Base-by-base conservation (phyloP, 2,113 vertebrate genomes). In the Tyrannus savana region DNA sequence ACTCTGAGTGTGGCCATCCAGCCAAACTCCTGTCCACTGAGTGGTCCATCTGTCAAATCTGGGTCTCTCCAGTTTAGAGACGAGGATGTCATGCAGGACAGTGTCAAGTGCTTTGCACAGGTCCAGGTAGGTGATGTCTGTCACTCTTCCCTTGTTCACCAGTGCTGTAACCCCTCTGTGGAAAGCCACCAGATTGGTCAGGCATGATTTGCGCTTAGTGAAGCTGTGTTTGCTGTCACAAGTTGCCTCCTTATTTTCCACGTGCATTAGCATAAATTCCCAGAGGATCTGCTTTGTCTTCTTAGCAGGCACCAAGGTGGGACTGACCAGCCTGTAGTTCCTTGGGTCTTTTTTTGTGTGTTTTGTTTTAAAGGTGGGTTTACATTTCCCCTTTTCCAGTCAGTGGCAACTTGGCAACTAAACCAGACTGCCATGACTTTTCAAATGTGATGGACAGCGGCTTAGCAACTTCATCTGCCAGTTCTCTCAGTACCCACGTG, bases 21-120 rank as follows among this genome's bases (percentile, higher is more conserved):
- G 37, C 52, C 44, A n/a, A 6, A 22, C 22, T 19, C 71, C 53
- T 25, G 30, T 14, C 10, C 46, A 27, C 46, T 2, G 5, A 35
- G 7, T 18, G 46, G 8, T 8, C 52, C 2, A 2, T 21, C 46
- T 44, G 52, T 28, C 27, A 60, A 37, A 46, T n/a, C 30, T 2
- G 0, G 27, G 14, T 76, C 2, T 39, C 23, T 75, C 39, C 53
- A 41, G 35, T 67, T 82, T 5, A 60, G 39, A 60, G 53, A 68
- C 24, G 46, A 11, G 11, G n/a, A 30, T 46, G 7, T 59, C 37
- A 24, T 11, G 28, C 0, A 0, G 44, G 28, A 35, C 25, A 19
- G 0, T 27, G 39, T 83, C 71, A 62, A 27, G 33, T 47, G 41
- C 41, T 62, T 83, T 4, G 25, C 25, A 19, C 25, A 49, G 55